These are phyloP conservation scores for Leptothorax acervorum DNA, from an alignment of 2,888 invertebrate species.

Conservation along the genomic window DNA sequence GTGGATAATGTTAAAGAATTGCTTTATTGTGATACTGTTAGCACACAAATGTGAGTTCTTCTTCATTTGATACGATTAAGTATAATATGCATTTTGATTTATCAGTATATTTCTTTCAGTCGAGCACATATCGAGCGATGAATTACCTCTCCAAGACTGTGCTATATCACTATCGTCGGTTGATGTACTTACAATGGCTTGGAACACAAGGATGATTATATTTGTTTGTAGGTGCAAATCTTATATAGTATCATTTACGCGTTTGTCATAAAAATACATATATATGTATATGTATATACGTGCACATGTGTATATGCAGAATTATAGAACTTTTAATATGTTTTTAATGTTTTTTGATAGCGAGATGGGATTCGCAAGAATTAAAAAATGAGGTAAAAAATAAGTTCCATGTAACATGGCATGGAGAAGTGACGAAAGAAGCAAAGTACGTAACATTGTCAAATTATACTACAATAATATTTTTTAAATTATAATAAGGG, in stretches of 20 bases:
- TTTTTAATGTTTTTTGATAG: constrained; percentile 79
- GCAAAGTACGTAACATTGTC: constrained; percentile 81
- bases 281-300: too few relatives aligned
- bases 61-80: background rate
- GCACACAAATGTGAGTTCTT: constrained; percentile 85
- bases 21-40: constrained; percentile 86
- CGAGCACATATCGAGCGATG: constrained; percentile 83
- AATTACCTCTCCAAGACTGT: constrained; percentile 90
- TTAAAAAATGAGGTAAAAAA: constrained; percentile 84
- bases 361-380: constrained; percentile 88
- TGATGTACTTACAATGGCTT: constrained; percentile 90
- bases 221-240: constrained; percentile 86
- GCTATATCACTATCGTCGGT: constrained; percentile 90
- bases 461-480: constrained; percentile 3
- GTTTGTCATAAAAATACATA: background rate
- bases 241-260: background rate
- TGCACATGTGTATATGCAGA: too few relatives aligned
- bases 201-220: constrained; percentile 89
- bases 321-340: background rate
- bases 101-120: constrained; percentile 75
- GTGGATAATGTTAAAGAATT: constrained; percentile 86
- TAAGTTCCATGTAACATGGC: constrained; percentile 88
- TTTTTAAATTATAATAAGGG: background rate
- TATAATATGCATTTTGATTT: constrained; percentile 28
- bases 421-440: constrained; percentile 86